Percentiles rank a stretch among this genome's conserved stretches.
Evolutionary conservation across 1,140 invertebrate genomes (phyloP).

Genomic region (Brachionus asplanchnoidis): DNA sequence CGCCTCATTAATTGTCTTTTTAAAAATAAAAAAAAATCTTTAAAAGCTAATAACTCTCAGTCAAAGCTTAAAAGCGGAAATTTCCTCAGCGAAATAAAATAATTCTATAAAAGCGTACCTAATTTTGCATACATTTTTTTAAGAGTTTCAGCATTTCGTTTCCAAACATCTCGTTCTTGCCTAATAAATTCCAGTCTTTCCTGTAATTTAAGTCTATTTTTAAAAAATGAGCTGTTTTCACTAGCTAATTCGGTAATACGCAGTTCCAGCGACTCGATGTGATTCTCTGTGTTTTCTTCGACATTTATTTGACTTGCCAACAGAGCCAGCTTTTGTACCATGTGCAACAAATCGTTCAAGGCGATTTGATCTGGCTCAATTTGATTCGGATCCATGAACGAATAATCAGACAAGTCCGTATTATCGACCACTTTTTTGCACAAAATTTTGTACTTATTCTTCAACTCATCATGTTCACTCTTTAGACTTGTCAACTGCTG

Average conservation of each 20-base stretch:
- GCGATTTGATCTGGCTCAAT: constrained; percentile 31
- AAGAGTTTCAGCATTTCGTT: constrained; percentile 38
- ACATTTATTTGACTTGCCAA: constrained; percentile 29
- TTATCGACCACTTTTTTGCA: constrained; percentile 39
- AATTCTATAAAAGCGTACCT: not conserved
- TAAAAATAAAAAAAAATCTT: too few relatives aligned
- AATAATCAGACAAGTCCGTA: constrained; percentile 24
- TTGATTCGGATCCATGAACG: constrained; percentile 9
- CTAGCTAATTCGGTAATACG: constrained; percentile 13
- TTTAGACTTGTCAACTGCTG: not conserved
- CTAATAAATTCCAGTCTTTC: constrained; percentile 31
- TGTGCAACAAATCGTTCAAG: constrained; percentile 12
- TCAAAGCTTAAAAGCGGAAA: not conserved
- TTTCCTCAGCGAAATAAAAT: not conserved
- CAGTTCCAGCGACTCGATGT: not conserved
- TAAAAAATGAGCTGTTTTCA: constrained; percentile 36
- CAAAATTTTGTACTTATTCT: not conserved
- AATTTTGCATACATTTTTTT: constrained; percentile 41
- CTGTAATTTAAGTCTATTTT: constrained; percentile 38
- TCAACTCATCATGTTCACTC: not conserved
- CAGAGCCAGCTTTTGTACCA: constrained; percentile 32
- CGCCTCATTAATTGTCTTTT: not conserved
- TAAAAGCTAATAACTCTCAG: not conserved
- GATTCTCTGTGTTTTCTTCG: constrained; percentile 8
- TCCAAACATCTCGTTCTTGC: constrained; percentile 42